Evolutionary conservation across 2,888 invertebrate species (phyloP).

Genomic region (Drosophila sordidapex): DNA sequence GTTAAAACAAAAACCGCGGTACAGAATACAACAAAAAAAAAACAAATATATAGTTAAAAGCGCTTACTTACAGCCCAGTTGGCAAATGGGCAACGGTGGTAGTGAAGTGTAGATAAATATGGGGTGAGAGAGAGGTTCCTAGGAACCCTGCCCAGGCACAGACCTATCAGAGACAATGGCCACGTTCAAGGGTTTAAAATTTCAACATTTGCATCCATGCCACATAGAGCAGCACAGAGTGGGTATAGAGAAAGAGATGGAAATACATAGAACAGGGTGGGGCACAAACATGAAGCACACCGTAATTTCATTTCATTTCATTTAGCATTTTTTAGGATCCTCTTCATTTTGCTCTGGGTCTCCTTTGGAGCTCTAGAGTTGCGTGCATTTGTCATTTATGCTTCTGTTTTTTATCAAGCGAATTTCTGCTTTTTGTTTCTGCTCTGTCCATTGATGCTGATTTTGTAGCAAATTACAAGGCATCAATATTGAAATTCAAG

Average conservation of each 20-base stretch:
- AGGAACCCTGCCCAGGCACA: slow-evolving; percentile 22
- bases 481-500: slow-evolving; percentile 70
- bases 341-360: slow-evolving; percentile 6
- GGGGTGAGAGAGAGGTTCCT: slow-evolving; percentile 24
- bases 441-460: slow-evolving; percentile 66
- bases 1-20: slow-evolving; percentile 16
- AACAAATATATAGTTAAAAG: slow-evolving; percentile 55
- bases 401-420: slow-evolving; percentile 17
- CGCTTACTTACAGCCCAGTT: slow-evolving; percentile 79
- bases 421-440: slow-evolving; percentile 30
- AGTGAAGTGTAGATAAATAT: slow-evolving; percentile 44
- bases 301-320: slow-evolving; percentile 79
- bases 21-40: slow-evolving; percentile 31
- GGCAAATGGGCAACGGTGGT: slow-evolving; percentile 68
- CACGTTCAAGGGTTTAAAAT: slow-evolving; percentile 82
- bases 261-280: not conserved
- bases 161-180: slow-evolving; percentile 73
- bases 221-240: slow-evolving; percentile 10
- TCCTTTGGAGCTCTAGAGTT: slow-evolving; percentile 21
- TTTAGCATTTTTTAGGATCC: slow-evolving; percentile 59
- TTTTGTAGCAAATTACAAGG: slow-evolving; percentile 68
- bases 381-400: slow-evolving; percentile 73
- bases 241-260: not conserved
- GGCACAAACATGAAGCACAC: slow-evolving; percentile 10
- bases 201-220: slow-evolving; percentile 76